Evolutionary conservation across 2,113 vertebrate species (phyloP), one percentile per base, ranked within the genome.

Genomic region (Corythaeola cristata): DNA sequence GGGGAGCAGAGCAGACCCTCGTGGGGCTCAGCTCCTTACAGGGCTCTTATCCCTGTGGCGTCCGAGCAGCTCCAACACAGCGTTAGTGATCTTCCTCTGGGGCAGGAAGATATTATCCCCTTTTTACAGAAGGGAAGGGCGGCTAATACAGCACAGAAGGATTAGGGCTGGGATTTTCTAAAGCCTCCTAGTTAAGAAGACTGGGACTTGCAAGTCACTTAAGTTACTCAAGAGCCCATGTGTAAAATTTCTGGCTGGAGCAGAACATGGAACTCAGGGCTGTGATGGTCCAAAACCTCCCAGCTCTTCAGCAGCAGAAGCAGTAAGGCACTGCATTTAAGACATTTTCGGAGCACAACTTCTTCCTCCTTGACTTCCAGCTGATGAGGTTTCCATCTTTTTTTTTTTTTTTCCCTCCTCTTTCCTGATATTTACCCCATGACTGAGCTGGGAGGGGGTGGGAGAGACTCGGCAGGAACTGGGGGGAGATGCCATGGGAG

Each of bases 141-240:
- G 1, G 87, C 60, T 90, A 17, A 32, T 18, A 5, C 45, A 19
- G 64, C 5, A 3, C 66, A 23, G 35, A 41, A 78, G 63, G 90
- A 92, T 95, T 69, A 94, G 82, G 58, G 75, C 39, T 83, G 79
- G 92, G 82, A 88, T 95, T 95, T 95, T 53, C 83, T 82, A 88
- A 92, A 94, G 72, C 88, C 58, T 73, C 30, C 58, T 68, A 28
- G 67, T 56, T 86, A 60, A 84, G 86, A 52, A 33, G 58, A 21
- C 28, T 22, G 58, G 62, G 74, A 90, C 83, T 73, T 66, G 75
- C 35, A 27, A 78, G 66, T 82, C 74, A 47, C 88, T 72, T 3
- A 3, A 88, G 35, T 63, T 85, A 32, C 66, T 71, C 50, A 4
- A 19, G 44, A 82, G 71, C 52, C 30, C 11, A 3, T 1, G 53